Base-by-base conservation (phyloP, 2,113 vertebrate species). In the Caracal caracal region DNA sequence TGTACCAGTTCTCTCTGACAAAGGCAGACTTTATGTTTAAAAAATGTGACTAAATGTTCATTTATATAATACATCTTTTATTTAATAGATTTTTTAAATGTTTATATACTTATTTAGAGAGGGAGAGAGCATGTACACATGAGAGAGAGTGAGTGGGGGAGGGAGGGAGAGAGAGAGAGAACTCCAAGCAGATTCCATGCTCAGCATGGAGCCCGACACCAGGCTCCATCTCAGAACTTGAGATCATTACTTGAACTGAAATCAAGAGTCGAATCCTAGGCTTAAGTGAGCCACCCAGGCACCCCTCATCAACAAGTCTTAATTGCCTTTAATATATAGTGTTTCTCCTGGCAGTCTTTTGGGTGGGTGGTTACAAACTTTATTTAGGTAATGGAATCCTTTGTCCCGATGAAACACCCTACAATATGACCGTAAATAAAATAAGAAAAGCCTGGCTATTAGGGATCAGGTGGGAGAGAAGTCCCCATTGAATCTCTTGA, bases 21-120 rank as follows among this genome's bases (percentile, higher is more conserved):
- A 66, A 78, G 65, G 19, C 56, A 71, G 82, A 86, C 30, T 95
- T 65, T 90, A 15, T 70, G 47, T 95, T 90, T 65, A 92, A 20
- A 70, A 71, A 84, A 91, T 75, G 17, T 40, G 22, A 86, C 30
- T 40, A 51, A 87, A 33, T 78, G 59, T 56, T 93, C 4, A 10
- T 53, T 87, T 63, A 82, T 85, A 37, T 28, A 87, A 43, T 78
- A 28, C 49, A 78, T 83, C 24, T 78, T 75, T 75, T 53, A 56
- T 22, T 56, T 56, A 20, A 20, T 56, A 19, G 53, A 56, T 22
- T 59, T 49, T 59, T 9, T 22, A 22, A 59, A 59, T 22, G 20
- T 59, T 59, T 22, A 22, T 19, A 59, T 59, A 59, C 20, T 22
- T 22, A 59, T 59, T 59, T 7, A 59, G 56, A 59, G 56, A 59